A percentile compares a stretch with the other conserved stretches of the same genome.
Conservation (phyloP, 2,888 invertebrate genomes). For the Protula sp. region DNA sequence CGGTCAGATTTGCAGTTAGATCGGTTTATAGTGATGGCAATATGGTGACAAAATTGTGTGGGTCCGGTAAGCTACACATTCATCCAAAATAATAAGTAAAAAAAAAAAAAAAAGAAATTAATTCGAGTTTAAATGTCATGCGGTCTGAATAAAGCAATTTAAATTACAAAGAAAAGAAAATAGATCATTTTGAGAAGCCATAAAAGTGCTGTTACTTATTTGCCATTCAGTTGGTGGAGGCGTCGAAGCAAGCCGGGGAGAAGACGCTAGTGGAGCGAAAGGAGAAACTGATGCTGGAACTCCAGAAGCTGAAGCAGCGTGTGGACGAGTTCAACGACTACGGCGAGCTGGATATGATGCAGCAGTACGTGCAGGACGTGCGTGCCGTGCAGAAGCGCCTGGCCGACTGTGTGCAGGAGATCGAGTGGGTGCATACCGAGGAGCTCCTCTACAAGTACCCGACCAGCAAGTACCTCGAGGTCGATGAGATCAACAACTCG, state of each 20-base stretch:
- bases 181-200: too few relatives aligned
- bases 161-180: too few relatives aligned
- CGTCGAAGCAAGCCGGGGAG: conserved; percentile 78
- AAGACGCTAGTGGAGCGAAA: conserved; percentile 69
- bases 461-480: conserved; percentile 68
- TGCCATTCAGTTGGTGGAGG: conserved; percentile 68
- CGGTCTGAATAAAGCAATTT: too few relatives aligned
- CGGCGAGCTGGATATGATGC: conserved; percentile 71
- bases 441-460: conserved; percentile 81
- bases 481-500: conserved; percentile 66
- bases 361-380: conserved; percentile 69
- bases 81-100: too few relatives aligned
- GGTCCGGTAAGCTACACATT: too few relatives aligned
- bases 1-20: too few relatives aligned
- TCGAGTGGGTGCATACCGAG: conserved; percentile 83
- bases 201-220: too few relatives aligned
- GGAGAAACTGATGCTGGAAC: conserved; percentile 66
- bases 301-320: conserved; percentile 69
- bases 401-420: conserved; percentile 69
- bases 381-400: conserved; percentile 71
- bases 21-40: too few relatives aligned
- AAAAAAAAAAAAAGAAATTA: too few relatives aligned
- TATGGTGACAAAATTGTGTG: too few relatives aligned
- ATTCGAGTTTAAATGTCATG: too few relatives aligned
- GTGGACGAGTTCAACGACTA: conserved; percentile 75